Percentiles rank a stretch among this genome's conserved stretches.
phyloP scores from a whole-genome alignment of 2,888 invertebrate species.

The Mystacides longicornis region DNA sequence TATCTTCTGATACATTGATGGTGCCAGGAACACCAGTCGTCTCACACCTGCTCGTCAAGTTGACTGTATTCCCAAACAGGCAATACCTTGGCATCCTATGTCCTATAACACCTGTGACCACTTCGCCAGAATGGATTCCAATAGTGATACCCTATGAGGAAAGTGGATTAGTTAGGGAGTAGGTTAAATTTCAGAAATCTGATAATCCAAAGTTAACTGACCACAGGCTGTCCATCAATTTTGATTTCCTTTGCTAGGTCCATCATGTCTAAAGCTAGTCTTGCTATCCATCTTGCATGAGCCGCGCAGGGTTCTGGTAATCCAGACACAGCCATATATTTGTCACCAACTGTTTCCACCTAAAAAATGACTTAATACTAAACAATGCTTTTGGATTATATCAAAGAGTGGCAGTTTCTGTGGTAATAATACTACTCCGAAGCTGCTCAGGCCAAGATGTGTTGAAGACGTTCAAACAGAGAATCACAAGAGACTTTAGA shows the following conservation, averaged over 20 bases:
- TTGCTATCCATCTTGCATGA: conserved; percentile 86
- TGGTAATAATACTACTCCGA: no score
- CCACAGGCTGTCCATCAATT: conserved; percentile 82
- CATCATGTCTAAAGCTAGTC: conserved; percentile 91
- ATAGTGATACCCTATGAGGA: conserved; percentile 68
- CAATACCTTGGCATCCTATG: conserved; percentile 92
- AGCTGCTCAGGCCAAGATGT: no score
- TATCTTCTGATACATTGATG: conserved; percentile 88
- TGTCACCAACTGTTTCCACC: conserved; percentile 97
- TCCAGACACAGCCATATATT: conserved; percentile 97
- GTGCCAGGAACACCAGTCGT: conserved; percentile 83
- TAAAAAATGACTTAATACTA: conserved; percentile 39
- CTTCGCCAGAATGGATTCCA: conserved; percentile 90
- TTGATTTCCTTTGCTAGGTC: conserved; percentile 81
- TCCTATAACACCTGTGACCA: conserved; percentile 90
- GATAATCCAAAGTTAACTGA: no score
- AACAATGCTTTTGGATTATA: no score
- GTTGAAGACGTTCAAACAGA: no score
- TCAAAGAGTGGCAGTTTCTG: no score
- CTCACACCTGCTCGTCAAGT: conserved; percentile 87
- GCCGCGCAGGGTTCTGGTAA: conserved; percentile 84
- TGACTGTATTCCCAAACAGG: conserved; percentile 90
- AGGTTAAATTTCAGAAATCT: no score
- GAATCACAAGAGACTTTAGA: no score
- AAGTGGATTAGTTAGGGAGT: no score